These are phyloP conservation scores for Ametastegia equiseti DNA, from an alignment of 2,888 invertebrate species.

Conservation along the genomic window DNA sequence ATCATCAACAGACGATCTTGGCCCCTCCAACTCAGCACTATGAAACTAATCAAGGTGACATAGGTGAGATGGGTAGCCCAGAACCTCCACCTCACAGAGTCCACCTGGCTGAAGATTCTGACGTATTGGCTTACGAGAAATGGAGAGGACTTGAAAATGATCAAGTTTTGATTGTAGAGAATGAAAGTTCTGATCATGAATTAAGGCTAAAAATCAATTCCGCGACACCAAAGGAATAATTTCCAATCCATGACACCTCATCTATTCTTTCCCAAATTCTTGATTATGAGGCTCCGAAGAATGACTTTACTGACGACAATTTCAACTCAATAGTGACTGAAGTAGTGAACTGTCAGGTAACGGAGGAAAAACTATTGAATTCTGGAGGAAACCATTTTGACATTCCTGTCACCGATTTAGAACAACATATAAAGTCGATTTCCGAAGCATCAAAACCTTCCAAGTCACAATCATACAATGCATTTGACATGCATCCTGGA, in stretches of 20 bases:
- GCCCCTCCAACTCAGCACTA: neutral
- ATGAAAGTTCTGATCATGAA: conserved; percentile 24
- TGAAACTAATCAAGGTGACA: conserved; percentile 5
- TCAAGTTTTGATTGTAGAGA: conserved; percentile 35
- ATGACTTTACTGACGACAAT: conserved; percentile 30
- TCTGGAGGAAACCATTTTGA: conserved; percentile 18
- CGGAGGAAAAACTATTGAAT: neutral
- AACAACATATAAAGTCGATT: conserved; percentile 9
- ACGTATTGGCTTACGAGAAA: conserved; percentile 45
- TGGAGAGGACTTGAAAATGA: conserved; percentile 47
- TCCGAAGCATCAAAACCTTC: neutral
- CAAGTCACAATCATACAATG: conserved; percentile 14
- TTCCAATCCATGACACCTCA: conserved; percentile 30
- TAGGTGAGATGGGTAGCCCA: conserved; percentile 13
- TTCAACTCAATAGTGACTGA: conserved; percentile 16
- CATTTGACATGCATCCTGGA: conserved; percentile 27
- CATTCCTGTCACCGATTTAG: conserved; percentile 13
- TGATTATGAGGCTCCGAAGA: conserved; percentile 36
- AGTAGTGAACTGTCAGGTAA: conserved; percentile 15
- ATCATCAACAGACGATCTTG: conserved; percentile 17
- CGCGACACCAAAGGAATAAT: conserved; percentile 13
- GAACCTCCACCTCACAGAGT: neutral
- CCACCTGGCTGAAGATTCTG: conserved; percentile 42
- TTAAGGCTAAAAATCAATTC: neutral
- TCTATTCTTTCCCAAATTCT: conserved; percentile 36